A percentile compares a stretch with the other conserved stretches of the same genome.
Evolutionary conservation across 2,888 invertebrate species (phyloP).

Genomic region (Thumatha senex): DNA sequence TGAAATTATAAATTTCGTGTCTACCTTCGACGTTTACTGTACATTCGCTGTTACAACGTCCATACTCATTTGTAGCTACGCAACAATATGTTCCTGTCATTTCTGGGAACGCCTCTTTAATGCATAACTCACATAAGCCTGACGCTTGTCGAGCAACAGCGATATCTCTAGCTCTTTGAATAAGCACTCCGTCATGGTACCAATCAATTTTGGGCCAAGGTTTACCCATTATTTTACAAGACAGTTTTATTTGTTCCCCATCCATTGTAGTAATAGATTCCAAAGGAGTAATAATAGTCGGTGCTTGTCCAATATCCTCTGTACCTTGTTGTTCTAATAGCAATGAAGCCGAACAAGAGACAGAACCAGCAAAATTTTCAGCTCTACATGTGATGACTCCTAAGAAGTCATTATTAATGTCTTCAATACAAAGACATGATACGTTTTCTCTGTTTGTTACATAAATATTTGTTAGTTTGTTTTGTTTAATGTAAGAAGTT

Average conservation of each 20-base stretch:
- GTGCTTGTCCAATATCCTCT: slow-evolving; percentile 77
- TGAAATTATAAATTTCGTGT: slow-evolving; percentile 47
- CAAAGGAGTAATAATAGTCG: slow-evolving; percentile 89
- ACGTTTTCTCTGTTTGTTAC: slow-evolving; percentile 88
- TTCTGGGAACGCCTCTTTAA: slow-evolving; percentile 95
- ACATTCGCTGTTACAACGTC: slow-evolving; percentile 90
- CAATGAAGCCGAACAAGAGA: slow-evolving; percentile 92
- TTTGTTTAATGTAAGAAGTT: slow-evolving; percentile 74
- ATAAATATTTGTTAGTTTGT: slow-evolving; percentile 87
- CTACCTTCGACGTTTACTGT: slow-evolving; percentile 92
- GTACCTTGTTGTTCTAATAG: slow-evolving; percentile 81
- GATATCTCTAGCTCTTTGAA: slow-evolving; percentile 91
- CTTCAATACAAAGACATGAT: slow-evolving; percentile 90
- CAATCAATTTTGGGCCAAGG: slow-evolving; percentile 92
- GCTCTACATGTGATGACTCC: slow-evolving; percentile 94
- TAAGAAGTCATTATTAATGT: slow-evolving; percentile 86
- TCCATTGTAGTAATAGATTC: slow-evolving; percentile 92
- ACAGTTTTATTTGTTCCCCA: slow-evolving; percentile 91
- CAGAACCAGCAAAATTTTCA: slow-evolving; percentile 94
- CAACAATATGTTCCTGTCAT: slow-evolving; percentile 95
- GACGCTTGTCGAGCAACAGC: slow-evolving; percentile 89
- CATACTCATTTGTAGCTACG: slow-evolving; percentile 91
- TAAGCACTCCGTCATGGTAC: slow-evolving; percentile 88
- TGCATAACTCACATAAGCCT: slow-evolving; percentile 90
- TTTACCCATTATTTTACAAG: slow-evolving; percentile 88